phyloP scores from a whole-genome alignment of 2,888 invertebrate species.

The Salticus scenicus region DNA sequence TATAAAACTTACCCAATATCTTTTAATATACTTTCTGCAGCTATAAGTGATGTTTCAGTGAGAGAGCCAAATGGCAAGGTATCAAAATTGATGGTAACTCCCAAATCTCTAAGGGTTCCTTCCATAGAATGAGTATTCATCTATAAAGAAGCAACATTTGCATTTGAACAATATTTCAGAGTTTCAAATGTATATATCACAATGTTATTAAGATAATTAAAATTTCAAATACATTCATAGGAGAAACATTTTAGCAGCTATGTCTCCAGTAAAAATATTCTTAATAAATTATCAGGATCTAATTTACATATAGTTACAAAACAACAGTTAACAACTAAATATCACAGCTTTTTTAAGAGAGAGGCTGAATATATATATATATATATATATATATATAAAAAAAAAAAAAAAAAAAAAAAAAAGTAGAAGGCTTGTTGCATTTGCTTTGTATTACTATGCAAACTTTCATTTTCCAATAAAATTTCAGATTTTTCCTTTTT shows the following conservation, averaged over 20 bases:
- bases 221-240: not conserved
- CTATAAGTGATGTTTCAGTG: slow-evolving; percentile 75
- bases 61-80: slow-evolving; percentile 76
- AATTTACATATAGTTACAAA: too few species aligned
- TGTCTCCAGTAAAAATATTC: not conserved
- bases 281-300: too few species aligned
- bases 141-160: slow-evolving; percentile 65
- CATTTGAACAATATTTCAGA: not conserved
- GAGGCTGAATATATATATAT: too few species aligned
- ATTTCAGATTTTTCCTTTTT: too few species aligned
- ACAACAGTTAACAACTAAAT: too few species aligned
- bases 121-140: slow-evolving; percentile 56
- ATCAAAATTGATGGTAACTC: slow-evolving; percentile 32
- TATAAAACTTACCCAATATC: slow-evolving; percentile 75
- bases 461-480: too few species aligned
- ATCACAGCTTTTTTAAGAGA: too few species aligned
- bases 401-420: too few species aligned
- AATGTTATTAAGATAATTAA: not conserved
- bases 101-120: slow-evolving; percentile 45
- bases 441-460: too few species aligned
- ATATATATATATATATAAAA: too few species aligned
- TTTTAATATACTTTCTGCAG: slow-evolving; percentile 75
- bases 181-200: not conserved
- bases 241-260: not conserved
- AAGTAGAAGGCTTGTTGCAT: too few species aligned